phyloP scores from a whole-genome alignment of 2,888 invertebrate genomes.

The Aphidoletes aphidimyza region DNA sequence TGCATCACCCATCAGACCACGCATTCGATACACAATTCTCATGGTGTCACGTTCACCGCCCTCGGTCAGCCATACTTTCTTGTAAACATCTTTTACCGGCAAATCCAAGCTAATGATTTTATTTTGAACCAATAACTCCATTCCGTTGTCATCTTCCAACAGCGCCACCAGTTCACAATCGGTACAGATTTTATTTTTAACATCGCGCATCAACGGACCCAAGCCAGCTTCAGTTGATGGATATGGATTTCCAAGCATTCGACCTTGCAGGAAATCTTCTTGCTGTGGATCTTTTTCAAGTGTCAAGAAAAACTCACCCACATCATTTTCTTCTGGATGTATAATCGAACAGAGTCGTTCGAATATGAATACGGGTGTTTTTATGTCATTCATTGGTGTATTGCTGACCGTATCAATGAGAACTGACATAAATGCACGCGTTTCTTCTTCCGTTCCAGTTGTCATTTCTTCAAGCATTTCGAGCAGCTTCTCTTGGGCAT shows the following conservation, averaged over 20 bases:
- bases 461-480: conserved; percentile 96
- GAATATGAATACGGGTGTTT: conserved; percentile 97
- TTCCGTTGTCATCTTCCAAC: conserved; percentile 97
- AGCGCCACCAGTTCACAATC: conserved; percentile 98
- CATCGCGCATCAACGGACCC: conserved; percentile 97
- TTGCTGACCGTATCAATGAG: conserved; percentile 96
- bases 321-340: conserved; percentile 96
- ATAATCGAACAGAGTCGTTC: conserved; percentile 97
- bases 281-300: conserved; percentile 98
- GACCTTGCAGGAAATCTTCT: conserved; percentile 94
- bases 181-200: conserved; percentile 98
- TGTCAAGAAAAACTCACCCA: conserved; percentile 95
- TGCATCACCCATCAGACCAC: conserved; percentile 96
- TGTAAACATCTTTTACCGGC: conserved; percentile 91
- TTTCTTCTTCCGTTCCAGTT: conserved; percentile 93
- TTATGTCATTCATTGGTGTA: conserved; percentile 88
- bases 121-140: conserved; percentile 97
- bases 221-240: conserved; percentile 92
- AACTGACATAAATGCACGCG: conserved; percentile 96
- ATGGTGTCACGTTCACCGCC: conserved; percentile 94
- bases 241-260: conserved; percentile 98
- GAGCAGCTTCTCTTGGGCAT: conserved; percentile 93
- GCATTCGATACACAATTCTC: conserved; percentile 97
- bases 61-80: conserved; percentile 86
- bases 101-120: conserved; percentile 97